phyloP scores from a whole-genome alignment of 2,888 invertebrate genomes.

The Chymomyza amoena region DNA sequence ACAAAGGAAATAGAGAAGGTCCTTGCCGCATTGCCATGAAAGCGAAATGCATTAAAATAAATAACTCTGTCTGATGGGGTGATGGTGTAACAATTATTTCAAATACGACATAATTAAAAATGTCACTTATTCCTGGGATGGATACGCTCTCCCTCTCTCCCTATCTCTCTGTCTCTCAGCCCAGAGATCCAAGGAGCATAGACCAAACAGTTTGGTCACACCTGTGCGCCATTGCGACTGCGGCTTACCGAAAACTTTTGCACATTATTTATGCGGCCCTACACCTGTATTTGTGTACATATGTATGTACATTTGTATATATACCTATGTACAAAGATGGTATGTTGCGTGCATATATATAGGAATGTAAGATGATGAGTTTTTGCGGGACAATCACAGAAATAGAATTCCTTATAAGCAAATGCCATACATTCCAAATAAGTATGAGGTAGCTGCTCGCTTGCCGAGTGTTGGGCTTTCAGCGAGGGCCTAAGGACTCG shows the following conservation, averaged over 20 bases:
- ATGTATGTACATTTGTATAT: not conserved
- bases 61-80: slow-evolving; percentile 29
- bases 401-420: slow-evolving; percentile 56
- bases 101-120: slow-evolving; percentile 60
- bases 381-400: slow-evolving; percentile 52
- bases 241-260: slow-evolving; percentile 42
- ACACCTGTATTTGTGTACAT: not conserved
- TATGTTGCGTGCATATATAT: not conserved
- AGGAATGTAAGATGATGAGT: slow-evolving; percentile 8
- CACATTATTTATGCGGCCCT: slow-evolving; percentile 48
- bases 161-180: not conserved
- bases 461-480: not conserved
- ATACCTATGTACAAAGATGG: not conserved
- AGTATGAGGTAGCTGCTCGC: not conserved
- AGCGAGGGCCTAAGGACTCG: not conserved
- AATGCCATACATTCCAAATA: slow-evolving; percentile 15
- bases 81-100: slow-evolving; percentile 40
- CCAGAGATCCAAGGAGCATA: not conserved
- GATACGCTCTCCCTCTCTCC: not conserved
- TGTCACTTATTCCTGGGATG: slow-evolving; percentile 42
- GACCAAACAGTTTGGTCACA: slow-evolving; percentile 30
- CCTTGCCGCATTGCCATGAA: not conserved
- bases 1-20: not conserved
- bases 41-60: slow-evolving; percentile 50
- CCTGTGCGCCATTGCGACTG: slow-evolving; percentile 37